Evolutionary conservation across 2,113 vertebrate genomes (phyloP), one percentile per base, ranked within the genome.

Genomic region (Microcebus ravelobensis): DNA sequence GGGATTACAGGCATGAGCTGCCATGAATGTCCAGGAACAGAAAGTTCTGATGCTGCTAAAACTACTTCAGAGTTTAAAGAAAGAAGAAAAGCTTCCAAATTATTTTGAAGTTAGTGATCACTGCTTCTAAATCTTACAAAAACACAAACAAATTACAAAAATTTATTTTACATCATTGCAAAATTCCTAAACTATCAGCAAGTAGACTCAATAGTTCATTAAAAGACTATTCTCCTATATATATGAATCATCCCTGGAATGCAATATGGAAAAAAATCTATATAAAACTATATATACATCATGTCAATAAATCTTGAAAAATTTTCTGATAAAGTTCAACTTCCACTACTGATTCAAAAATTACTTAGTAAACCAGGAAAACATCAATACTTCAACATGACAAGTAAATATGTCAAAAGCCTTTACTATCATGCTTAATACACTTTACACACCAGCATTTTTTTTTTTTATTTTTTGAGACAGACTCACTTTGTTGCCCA

Each of bases 31-130:
- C 63, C 27, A 65, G 21, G n/a, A 71, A 34, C 42, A 80, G 34
- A 77, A 20, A 50, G 18, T 79, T 70, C 10, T 70, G 70, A 80
- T 86, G 39, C 48, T 57, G 52, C 65, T 84, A 84, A 73, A 84
- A 96, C 18, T 57, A 20, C 80, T 80, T 86, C 65, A 73, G 52
- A 79, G 36, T 93, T 90, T 27, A 84, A 39, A 92, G 39, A 92
- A 88, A 92, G 65, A 93, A 67, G n/a, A 52, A 57, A 90, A 80
- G 9, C 27, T 70, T 71, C 18, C 34, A 55, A 68, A 67, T 6
- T 86, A 59, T 74, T 87, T 85, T 87, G 5, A 87, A 82, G 25
- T 48, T 42, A 42, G 45, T 50, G 21, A n/a, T n/a, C 65, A 57
- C 0, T 74, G 36, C 36, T 81, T 91, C 57, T 87, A 81, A 86